These are phyloP conservation scores for Drosophila simulans DNA, from an alignment of 1,140 invertebrate species.

Conservation along the genomic window DNA sequence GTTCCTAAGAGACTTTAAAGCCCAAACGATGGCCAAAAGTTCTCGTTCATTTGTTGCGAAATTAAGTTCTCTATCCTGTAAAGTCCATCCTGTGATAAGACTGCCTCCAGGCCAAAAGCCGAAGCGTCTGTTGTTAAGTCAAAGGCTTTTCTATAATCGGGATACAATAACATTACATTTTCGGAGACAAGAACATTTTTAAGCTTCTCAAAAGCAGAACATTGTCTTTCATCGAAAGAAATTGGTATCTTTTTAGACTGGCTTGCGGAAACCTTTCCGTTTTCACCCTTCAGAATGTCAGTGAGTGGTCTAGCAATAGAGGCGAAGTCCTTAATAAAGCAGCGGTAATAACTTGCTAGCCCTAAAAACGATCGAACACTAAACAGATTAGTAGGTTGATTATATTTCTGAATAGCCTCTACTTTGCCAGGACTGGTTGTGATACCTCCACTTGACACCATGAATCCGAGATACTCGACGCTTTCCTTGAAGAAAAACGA, in stretches of 20 bases:
- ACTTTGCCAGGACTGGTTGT: neutral
- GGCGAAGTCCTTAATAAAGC: neutral
- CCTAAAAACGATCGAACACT: constrained; percentile 3
- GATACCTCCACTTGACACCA: neutral
- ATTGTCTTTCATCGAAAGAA: neutral
- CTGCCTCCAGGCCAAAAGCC: no score
- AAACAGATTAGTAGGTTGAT: neutral
- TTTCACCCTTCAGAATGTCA: constrained; percentile 8
- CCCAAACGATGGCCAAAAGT: no score
- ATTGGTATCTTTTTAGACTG: neutral
- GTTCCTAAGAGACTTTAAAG: no score
- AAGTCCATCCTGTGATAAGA: no score
- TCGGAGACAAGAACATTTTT: neutral
- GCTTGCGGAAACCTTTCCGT: neutral
- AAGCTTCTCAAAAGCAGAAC: neutral
- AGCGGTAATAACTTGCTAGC: constrained; percentile 1
- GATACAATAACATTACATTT: neutral
- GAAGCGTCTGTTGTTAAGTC: no score
- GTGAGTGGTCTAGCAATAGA: neutral
- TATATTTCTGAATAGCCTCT: neutral
- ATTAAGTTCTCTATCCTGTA: no score
- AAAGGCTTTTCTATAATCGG: no score
- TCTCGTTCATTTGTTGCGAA: no score
- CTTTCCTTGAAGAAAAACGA: neutral
- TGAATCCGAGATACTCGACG: neutral